These are phyloP conservation scores for Muraenolepis orangiensis DNA, from an alignment of 2,797 vertebrate species.

Conservation along the genomic window DNA sequence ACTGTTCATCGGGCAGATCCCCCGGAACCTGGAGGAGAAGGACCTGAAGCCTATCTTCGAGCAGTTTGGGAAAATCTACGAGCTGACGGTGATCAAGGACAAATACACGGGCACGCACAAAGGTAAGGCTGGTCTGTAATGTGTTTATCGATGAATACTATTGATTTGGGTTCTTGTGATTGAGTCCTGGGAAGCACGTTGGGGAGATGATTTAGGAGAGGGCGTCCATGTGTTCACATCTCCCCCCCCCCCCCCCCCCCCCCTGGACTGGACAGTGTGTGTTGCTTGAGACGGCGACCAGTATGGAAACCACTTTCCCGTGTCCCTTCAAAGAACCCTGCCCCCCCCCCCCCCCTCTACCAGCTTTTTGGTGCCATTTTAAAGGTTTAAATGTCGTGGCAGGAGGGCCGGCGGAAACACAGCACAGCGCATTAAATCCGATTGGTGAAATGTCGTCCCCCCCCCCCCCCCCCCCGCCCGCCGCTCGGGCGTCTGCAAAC, in stretches of 20 bases:
- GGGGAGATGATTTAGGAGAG: too few relatives aligned
- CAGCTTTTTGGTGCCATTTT: background rate
- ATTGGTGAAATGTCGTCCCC: conserved; percentile 15
- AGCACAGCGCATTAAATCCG: conserved; percentile 39
- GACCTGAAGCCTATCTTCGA: conserved; percentile 81
- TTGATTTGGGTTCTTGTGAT: background rate
- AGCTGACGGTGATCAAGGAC: conserved; percentile 82
- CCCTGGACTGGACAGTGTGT: background rate
- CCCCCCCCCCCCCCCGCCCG: too few relatives aligned
- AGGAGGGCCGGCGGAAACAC: background rate
- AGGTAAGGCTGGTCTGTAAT: conserved; percentile 61
- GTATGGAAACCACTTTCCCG: background rate
- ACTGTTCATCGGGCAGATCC: conserved; percentile 81
- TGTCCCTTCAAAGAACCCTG: background rate
- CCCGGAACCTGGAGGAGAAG: conserved; percentile 81
- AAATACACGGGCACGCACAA: conserved; percentile 83
- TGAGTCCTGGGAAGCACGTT: background rate
- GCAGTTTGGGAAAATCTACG: conserved; percentile 82
- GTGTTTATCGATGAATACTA: background rate
- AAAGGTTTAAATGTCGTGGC: background rate
- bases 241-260: too few relatives aligned
- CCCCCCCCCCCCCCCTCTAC: background rate
- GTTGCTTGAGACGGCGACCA: background rate
- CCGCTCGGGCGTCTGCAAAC: background rate
- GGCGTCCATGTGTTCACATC: too few relatives aligned